Evolutionary conservation across 1,140 invertebrate species (phyloP), one percentile per base, ranked within the genome.

Genomic region (Drosophila malerkotliana): DNA sequence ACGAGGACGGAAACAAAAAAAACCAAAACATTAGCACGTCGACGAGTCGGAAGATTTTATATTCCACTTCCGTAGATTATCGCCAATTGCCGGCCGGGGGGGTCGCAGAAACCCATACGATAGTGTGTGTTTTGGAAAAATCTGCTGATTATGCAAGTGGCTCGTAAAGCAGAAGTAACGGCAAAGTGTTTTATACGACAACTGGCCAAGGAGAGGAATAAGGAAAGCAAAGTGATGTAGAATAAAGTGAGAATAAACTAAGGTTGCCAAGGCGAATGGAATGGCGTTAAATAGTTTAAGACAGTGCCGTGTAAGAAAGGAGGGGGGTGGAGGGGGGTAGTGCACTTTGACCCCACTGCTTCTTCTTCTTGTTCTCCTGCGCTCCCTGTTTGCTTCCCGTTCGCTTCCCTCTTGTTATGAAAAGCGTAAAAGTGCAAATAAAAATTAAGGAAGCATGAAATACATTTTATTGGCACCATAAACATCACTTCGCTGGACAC

Each of bases 401-500:
- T 18, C 14, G 14, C 44, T 66, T 73, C 14, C 15, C 14, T 44
- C 63, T 85, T 76, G 49, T 81, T 82, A 80, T 57, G 75, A 78
- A 77, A 82, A 87, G 82, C 82, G 82, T 87, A 79, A 88, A 91
- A 90, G 85, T 84, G 76, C 77, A 85, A 84, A 91, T 91, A 91
- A 91, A 91, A 91, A 91, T 91, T 91, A 91, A 91, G 90, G 90
- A 91, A 91, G 85, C 90, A 91, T 91, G 90, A 91, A 91, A 91
- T 91, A 91, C 90, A 91, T 91, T 91, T 91, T 91, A 91, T 91
- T 91, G 90, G 90, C 90, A 77, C 90, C 85, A 91, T 91, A 91
- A 91, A 91, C 90, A 91, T 84, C 90, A 91, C 90, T 91, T 91
- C 77, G 90, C 87, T 91, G 90, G 90, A 91, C 90, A 91, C 83